Evolutionary conservation across 2,888 invertebrate species (phyloP).

Genomic region (Volucella inanis): DNA sequence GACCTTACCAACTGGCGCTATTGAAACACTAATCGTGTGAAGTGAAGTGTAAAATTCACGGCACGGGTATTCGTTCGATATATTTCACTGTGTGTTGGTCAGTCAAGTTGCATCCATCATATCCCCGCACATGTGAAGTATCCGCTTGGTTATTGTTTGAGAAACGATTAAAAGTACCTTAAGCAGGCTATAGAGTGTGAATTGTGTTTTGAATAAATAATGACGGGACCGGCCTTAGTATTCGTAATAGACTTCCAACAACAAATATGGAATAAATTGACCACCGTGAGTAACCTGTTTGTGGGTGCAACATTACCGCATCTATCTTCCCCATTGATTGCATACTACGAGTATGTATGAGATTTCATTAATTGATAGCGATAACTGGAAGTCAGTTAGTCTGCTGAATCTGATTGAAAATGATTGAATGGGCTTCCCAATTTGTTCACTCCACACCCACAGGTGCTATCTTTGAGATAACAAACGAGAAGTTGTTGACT

Average conservation of each 20-base stretch:
- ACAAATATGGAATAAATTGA: neutral
- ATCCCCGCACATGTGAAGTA: neutral
- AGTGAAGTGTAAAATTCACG: constrained; percentile 14
- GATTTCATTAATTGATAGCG: neutral
- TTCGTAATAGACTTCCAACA: neutral
- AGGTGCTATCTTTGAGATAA: constrained; percentile 17
- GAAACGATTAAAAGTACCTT: constrained; percentile 19
- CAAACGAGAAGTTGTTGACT: constrained; percentile 6
- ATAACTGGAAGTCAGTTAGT: neutral
- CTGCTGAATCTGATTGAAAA: neutral
- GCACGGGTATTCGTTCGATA: neutral
- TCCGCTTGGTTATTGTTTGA: constrained; percentile 14
- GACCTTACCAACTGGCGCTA: constrained; percentile 32
- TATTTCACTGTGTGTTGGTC: neutral
- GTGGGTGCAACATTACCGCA: constrained; percentile 6
- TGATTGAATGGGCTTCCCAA: neutral
- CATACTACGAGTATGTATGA: constrained; percentile 7
- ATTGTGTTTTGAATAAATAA: constrained; percentile 12
- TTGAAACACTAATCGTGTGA: constrained; percentile 28
- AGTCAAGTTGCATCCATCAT: neutral
- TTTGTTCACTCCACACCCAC: neutral
- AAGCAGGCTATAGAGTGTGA: constrained; percentile 2
- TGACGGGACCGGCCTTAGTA: constrained; percentile 17
- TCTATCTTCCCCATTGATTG: neutral
- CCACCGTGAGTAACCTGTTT: too few relatives aligned